Evolutionary conservation across 2,113 vertebrate species (phyloP).

Genomic region (Aythya baeri): DNA sequence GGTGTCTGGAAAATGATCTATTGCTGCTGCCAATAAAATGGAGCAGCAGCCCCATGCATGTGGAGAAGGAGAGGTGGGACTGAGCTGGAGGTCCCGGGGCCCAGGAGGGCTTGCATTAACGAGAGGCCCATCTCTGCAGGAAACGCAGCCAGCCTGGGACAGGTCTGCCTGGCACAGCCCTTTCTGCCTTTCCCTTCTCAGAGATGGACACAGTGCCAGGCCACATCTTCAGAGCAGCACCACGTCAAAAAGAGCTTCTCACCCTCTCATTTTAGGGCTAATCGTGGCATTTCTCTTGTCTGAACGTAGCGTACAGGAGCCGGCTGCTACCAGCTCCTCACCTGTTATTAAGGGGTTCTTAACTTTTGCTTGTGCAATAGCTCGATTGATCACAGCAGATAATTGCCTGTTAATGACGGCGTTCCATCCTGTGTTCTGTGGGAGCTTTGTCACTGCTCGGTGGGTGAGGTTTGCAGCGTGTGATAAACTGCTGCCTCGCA

Average conservation of each 20-base stretch:
- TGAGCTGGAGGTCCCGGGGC: not conserved
- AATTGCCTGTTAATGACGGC: not conserved
- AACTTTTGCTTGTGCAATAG: not conserved
- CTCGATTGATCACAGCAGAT: not conserved
- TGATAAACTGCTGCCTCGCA: not conserved
- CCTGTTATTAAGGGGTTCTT: not conserved
- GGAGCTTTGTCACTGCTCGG: not conserved
- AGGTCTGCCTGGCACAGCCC: not conserved
- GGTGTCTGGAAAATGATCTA: not conserved
- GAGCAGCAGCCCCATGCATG: not conserved
- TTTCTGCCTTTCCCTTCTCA: rapidly evolving
- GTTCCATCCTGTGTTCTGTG: not conserved
- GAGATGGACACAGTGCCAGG: not conserved
- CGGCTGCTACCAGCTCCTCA: not conserved
- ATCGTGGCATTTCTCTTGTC: rapidly evolving
- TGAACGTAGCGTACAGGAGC: not conserved
- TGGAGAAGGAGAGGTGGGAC: not conserved
- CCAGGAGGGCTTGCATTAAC: not conserved
- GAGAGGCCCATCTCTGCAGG: not conserved
- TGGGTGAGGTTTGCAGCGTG: not conserved
- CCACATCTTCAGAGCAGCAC: rapidly evolving
- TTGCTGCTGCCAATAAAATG: not conserved
- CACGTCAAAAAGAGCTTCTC: not conserved
- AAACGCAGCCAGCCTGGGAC: rapidly evolving
- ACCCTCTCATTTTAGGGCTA: not conserved